A percentile compares a stretch with the other conserved stretches of the same genome.
phyloP scores from a whole-genome alignment of 2,113 vertebrate species.

The Corythoichthys intestinalis region DNA sequence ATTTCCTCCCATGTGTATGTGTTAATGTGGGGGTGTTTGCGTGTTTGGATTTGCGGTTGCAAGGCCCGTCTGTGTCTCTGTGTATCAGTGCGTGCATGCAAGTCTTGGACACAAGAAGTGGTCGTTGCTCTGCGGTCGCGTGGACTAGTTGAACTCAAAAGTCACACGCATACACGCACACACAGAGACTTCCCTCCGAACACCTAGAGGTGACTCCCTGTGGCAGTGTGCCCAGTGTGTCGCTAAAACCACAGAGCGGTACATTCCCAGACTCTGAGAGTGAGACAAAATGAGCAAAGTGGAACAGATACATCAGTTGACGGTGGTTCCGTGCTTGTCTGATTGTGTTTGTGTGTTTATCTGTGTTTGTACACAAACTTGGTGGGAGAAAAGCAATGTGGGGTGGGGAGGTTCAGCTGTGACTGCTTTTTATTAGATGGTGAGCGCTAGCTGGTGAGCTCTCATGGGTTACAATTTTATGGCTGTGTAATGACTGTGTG shows the following conservation, averaged over 20 bases:
- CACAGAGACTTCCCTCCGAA: constrained; percentile 22
- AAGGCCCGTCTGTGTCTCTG: constrained; percentile 19
- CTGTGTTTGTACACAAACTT: constrained; percentile 31
- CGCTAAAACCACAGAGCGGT: constrained; percentile 49
- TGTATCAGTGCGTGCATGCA: constrained; percentile 13
- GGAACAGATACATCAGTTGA: constrained; percentile 46
- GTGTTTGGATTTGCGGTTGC: constrained; percentile 29
- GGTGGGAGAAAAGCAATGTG: constrained; percentile 28
- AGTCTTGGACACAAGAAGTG: constrained; percentile 43
- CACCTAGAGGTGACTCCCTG: constrained; percentile 59
- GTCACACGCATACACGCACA: constrained; percentile 9
- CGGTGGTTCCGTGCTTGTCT: constrained; percentile 32
- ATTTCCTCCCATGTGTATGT: constrained; percentile 15
- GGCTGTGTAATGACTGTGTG: constrained; percentile 19
- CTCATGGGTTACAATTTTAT: constrained; percentile 24
- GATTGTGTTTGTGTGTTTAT: constrained; percentile 51
- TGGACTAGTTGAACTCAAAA: constrained; percentile 34
- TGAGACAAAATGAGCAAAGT: constrained; percentile 53
- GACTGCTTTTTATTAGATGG: constrained; percentile 33
- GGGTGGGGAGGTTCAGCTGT: constrained; percentile 36
- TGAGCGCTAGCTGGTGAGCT: constrained; percentile 28
- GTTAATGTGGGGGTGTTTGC: constrained; percentile 32
- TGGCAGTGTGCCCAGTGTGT: constrained; percentile 61
- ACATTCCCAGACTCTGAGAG: constrained; percentile 65
- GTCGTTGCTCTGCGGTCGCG: constrained; percentile 33